These are phyloP conservation scores for Drosophila buzzatii DNA, from an alignment of 2,888 invertebrate species.

Conservation along the genomic window DNA sequence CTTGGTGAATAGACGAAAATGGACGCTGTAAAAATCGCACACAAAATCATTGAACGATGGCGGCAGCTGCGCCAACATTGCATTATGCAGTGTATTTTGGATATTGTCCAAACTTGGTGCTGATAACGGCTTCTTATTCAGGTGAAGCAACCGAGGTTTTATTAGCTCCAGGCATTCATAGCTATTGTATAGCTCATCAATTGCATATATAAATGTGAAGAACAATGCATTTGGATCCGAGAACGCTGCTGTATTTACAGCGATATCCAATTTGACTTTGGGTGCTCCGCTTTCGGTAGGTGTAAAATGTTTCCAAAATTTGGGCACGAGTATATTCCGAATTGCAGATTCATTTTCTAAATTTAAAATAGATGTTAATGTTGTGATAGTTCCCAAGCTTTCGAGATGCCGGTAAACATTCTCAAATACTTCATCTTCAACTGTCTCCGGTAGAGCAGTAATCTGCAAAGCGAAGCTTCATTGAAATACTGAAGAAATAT, in stretches of 20 bases:
- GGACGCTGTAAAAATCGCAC: conserved; percentile 91
- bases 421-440: conserved; percentile 42
- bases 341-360: conserved; percentile 78
- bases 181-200: conserved; percentile 77
- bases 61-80: conserved; percentile 90
- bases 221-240: conserved; percentile 65
- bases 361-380: conserved; percentile 72
- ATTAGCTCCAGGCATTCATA: conserved; percentile 70
- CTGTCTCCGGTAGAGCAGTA: conserved; percentile 11
- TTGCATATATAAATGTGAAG: conserved; percentile 79
- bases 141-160: conserved; percentile 58
- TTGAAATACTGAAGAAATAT: not conserved
- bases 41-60: conserved; percentile 89
- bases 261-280: conserved; percentile 29
- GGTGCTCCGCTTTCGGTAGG: conserved; percentile 16
- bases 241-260: conserved; percentile 47
- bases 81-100: conserved; percentile 64
- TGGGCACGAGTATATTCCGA: conserved; percentile 79
- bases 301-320: conserved; percentile 83
- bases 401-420: conserved; percentile 47
- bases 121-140: conserved; percentile 42
- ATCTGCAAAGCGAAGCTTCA: conserved; percentile 5
- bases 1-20: conserved; percentile 90
- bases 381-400: conserved; percentile 38
- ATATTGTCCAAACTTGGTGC: conserved; percentile 86